phyloP scores from a whole-genome alignment of 2,113 vertebrate species.

The Boulengeromyrus knoepffleri region DNA sequence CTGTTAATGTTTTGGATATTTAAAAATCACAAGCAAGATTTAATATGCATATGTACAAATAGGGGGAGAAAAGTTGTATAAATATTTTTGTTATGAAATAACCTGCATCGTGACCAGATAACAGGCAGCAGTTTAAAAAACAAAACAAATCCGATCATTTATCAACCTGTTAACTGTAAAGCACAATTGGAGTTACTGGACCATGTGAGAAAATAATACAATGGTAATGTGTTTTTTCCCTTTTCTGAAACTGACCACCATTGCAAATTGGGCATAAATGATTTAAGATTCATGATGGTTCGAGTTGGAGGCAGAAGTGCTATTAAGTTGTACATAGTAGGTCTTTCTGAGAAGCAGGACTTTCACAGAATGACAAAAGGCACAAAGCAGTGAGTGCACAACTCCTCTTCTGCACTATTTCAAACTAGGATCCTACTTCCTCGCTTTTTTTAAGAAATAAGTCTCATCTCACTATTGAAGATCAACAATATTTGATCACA shows the following conservation, averaged over 20 bases:
- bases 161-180: not conserved
- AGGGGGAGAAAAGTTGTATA: conserved; percentile 40
- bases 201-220: not conserved
- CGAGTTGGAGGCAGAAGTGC: not conserved
- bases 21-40: conserved; percentile 47
- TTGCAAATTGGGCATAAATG: not conserved
- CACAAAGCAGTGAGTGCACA: not conserved
- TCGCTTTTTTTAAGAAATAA: not conserved
- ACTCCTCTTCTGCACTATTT: not conserved
- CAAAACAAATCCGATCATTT: not conserved
- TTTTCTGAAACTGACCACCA: not conserved
- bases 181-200: not conserved
- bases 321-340: not conserved
- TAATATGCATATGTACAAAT: conserved; percentile 65
- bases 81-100: conserved; percentile 44
- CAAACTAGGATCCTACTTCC: not conserved
- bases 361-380: not conserved
- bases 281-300: not conserved
- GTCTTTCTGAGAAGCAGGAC: not conserved
- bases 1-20: conserved; percentile 34
- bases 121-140: not conserved
- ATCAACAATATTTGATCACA: not conserved
- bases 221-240: not conserved
- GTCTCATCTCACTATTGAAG: not conserved
- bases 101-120: not conserved